Conservation (phyloP, 2,888 invertebrate genomes). For the Megastigmus dorsalis region DNA sequence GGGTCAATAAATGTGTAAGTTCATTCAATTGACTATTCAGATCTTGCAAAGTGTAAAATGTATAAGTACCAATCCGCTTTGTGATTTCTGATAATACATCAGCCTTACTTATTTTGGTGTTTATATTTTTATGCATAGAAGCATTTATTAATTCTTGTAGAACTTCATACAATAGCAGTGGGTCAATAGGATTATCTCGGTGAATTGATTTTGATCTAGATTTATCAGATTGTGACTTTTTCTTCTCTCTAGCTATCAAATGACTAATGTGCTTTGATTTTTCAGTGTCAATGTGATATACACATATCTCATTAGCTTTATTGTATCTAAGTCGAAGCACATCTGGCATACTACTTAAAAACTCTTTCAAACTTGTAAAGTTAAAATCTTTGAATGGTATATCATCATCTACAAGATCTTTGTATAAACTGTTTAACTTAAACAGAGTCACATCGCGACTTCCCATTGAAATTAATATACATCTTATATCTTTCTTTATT, state of each 20-base stretch:
- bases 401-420: slow-evolving; percentile 1
- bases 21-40: slow-evolving; percentile 37
- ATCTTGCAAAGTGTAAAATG: slow-evolving; percentile 21
- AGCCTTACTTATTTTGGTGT: not conserved
- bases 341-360: slow-evolving; percentile 39
- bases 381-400: slow-evolving; percentile 46
- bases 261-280: slow-evolving; percentile 36
- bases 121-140: not conserved
- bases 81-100: slow-evolving; percentile 23
- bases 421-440: slow-evolving; percentile 17
- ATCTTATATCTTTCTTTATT: slow-evolving; percentile 25
- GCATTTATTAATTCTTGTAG: slow-evolving; percentile 1
- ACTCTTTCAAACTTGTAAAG: slow-evolving; percentile 38
- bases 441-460: slow-evolving; percentile 16
- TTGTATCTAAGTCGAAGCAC: slow-evolving; percentile 1
- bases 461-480: slow-evolving; percentile 21
- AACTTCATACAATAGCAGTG: slow-evolving; percentile 11
- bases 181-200: slow-evolving; percentile 16
- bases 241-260: slow-evolving; percentile 29
- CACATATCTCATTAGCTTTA: slow-evolving; percentile 24
- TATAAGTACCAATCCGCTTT: not conserved
- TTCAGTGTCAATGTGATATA: slow-evolving; percentile 22
- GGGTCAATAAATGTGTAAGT: slow-evolving; percentile 23
- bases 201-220: not conserved
- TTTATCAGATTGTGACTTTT: not conserved